Evolutionary conservation across 2,113 vertebrate genomes (phyloP).

Genomic region (Dipodomys spectabilis): DNA sequence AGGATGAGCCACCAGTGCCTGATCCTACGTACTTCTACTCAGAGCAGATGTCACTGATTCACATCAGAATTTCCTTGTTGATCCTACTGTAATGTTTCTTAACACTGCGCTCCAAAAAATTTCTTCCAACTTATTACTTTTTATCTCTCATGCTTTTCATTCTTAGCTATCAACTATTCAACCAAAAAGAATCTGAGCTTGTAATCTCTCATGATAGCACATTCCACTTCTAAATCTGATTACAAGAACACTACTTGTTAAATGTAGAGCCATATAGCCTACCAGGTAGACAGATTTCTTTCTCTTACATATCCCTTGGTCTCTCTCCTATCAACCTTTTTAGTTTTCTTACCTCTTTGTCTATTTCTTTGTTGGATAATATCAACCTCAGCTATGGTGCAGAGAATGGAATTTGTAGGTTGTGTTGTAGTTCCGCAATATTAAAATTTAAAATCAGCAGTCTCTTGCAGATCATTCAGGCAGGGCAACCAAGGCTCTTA

Average conservation of each 20-base stretch:
- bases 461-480: not conserved
- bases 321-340: not conserved
- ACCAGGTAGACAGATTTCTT: not conserved
- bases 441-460: not conserved
- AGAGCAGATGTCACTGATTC: not conserved
- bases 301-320: not conserved
- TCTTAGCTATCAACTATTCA: not conserved
- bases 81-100: not conserved
- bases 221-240: not conserved
- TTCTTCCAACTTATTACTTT: not conserved
- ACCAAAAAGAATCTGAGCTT: not conserved
- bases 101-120: not conserved
- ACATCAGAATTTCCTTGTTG: not conserved
- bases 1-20: not conserved
- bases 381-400: not conserved
- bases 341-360: not conserved
- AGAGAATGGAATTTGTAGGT: not conserved
- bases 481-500: not conserved
- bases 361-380: not conserved
- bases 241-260: not conserved
- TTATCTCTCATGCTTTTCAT: not conserved
- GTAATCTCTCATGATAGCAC: not conserved
- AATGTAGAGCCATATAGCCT: not conserved
- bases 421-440: conserved; percentile 8
- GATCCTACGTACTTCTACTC: not conserved